These are phyloP conservation scores for Sarcophaga rosellei DNA, from an alignment of 2,888 invertebrate species.

Conservation along the genomic window DNA sequence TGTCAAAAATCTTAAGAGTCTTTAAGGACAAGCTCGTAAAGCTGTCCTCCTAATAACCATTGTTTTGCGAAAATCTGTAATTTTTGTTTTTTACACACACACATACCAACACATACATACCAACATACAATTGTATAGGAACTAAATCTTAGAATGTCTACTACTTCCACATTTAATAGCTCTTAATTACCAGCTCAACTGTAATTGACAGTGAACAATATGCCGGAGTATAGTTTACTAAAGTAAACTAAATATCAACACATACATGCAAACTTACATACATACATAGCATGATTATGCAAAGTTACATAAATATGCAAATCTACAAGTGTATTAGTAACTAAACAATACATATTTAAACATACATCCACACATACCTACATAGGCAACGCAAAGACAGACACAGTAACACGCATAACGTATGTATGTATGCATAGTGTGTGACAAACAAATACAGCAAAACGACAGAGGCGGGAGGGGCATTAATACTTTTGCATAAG, in stretches of 20 bases:
- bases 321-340: background rate
- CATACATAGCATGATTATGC: background rate
- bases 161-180: conserved; percentile 67
- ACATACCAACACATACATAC: background rate
- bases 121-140: conserved; percentile 12
- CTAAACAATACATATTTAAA: background rate
- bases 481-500: conserved; percentile 39
- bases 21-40: background rate
- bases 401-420: background rate
- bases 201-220: conserved; percentile 69
- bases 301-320: background rate
- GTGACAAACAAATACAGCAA: background rate
- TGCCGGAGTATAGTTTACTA: conserved; percentile 62
- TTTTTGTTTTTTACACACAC: background rate
- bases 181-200: conserved; percentile 69
- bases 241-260: conserved; percentile 58
- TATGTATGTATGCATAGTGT: conserved; percentile 20
- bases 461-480: background rate
- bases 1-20: too few relatives aligned
- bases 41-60: background rate
- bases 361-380: background rate
- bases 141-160: conserved; percentile 41
- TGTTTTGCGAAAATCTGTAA: background rate
- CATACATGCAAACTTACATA: conserved; percentile 1
- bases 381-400: background rate